These are phyloP conservation scores for Hyperoodon ampullatus DNA, from an alignment of 2,113 vertebrate genomes.

Conservation along the genomic window DNA sequence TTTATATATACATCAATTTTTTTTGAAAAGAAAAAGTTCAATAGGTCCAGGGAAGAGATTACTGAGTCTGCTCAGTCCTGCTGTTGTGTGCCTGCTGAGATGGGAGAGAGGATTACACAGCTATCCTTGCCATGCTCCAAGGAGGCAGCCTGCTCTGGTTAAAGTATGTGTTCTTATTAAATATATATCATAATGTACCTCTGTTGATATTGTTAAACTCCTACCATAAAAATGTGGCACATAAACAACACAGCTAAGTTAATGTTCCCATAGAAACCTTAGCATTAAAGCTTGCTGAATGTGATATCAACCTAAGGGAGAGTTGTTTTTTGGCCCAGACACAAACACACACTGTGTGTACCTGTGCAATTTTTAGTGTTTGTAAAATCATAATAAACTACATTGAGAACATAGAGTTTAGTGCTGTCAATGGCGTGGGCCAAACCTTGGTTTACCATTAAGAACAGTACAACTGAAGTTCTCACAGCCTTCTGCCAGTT, in stretches of 20 bases:
- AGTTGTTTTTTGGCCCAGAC: not conserved
- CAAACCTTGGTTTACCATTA: not conserved
- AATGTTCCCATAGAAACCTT: conserved; percentile 19
- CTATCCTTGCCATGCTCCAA: conserved; percentile 39
- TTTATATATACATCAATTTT: conserved; percentile 43
- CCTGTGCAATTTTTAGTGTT: not conserved
- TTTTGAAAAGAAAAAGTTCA: conserved; percentile 40
- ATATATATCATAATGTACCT: conserved; percentile 52
- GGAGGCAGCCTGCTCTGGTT: conserved; percentile 65
- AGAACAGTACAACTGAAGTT: not conserved
- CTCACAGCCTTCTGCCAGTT: not conserved
- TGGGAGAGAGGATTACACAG: conserved; percentile 47
- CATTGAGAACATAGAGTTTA: not conserved
- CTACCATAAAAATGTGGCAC: not conserved
- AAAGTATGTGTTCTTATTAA: conserved; percentile 68
- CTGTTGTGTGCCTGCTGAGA: conserved; percentile 67
- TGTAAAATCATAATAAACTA: not conserved
- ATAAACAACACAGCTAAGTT: conserved; percentile 14
- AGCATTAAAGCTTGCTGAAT: conserved; percentile 18
- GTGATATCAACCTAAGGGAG: not conserved
- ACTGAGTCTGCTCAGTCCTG: conserved; percentile 50
- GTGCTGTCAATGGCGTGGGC: not conserved
- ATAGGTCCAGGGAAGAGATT: conserved; percentile 59
- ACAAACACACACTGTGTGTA: not conserved
- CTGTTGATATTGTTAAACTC: conserved; percentile 59